These are phyloP conservation scores for Drosophila ochracea DNA, from an alignment of 2,888 invertebrate species.

Conservation along the genomic window DNA sequence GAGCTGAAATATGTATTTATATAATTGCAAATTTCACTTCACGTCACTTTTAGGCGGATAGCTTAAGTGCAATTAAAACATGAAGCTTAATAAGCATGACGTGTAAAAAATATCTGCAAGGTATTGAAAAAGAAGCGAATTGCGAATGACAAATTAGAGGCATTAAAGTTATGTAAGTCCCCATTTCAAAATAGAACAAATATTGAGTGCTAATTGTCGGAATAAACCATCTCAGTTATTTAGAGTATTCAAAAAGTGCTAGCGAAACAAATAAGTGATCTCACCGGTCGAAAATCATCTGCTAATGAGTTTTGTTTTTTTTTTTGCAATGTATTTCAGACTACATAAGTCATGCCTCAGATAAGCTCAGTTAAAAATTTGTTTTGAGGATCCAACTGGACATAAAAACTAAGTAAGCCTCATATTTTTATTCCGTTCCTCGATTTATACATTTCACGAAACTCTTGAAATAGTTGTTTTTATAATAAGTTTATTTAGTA, in stretches of 20 bases:
- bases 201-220: constrained; percentile 1
- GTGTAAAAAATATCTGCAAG: constrained; percentile 43
- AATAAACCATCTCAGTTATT: constrained; percentile 5
- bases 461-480: not conserved
- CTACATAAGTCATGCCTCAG: not conserved
- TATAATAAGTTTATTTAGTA: not conserved
- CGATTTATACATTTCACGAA: not conserved
- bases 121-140: constrained; percentile 13
- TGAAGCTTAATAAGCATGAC: constrained; percentile 67
- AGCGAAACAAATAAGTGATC: constrained; percentile 20
- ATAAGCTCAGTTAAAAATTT: not conserved
- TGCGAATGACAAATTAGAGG: constrained; percentile 14
- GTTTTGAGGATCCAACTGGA: not conserved
- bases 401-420: not conserved
- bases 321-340: constrained; percentile 21
- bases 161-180: constrained; percentile 1
- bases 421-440: not conserved
- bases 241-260: constrained; percentile 8
- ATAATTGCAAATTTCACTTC: constrained; percentile 71
- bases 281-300: constrained; percentile 16
- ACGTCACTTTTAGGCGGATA: constrained; percentile 54
- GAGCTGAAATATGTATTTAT: constrained; percentile 61
- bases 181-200: constrained; percentile 12
- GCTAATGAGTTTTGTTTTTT: not conserved
- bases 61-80: constrained; percentile 66